These are phyloP conservation scores for Mesopsocus fuscifrons DNA, from an alignment of 2,888 invertebrate genomes.

Conservation along the genomic window DNA sequence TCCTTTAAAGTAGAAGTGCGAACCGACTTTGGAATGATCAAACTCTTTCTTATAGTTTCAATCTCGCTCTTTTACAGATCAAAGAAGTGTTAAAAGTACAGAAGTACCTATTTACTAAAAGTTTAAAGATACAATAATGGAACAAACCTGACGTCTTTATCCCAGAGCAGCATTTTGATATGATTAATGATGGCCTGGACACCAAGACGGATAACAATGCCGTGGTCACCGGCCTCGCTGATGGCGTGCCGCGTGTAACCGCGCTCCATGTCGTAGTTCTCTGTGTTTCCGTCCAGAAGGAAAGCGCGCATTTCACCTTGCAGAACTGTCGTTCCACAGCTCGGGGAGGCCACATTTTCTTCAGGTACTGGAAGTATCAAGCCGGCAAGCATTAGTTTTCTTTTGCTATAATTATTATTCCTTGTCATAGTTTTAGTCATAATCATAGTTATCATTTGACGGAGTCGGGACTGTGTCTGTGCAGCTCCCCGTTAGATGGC, in stretches of 20 bases:
- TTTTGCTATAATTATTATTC: not conserved
- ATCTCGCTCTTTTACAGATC: too few relatives aligned
- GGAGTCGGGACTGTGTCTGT: too few relatives aligned
- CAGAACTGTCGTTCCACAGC: slow-evolving; percentile 68
- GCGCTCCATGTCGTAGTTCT: slow-evolving; percentile 79
- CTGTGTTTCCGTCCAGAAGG: slow-evolving; percentile 74
- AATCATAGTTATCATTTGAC: slow-evolving; percentile 6
- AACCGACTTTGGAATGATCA: too few relatives aligned
- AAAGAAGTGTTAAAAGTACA: too few relatives aligned
- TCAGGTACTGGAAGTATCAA: slow-evolving; percentile 44
- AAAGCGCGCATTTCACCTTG: slow-evolving; percentile 78
- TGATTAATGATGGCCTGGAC: slow-evolving; percentile 84
- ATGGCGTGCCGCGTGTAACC: slow-evolving; percentile 77
- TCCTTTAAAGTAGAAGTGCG: too few relatives aligned
- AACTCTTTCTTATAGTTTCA: too few relatives aligned
- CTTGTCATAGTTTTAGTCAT: too few relatives aligned
- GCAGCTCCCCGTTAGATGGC: too few relatives aligned
- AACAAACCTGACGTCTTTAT: slow-evolving; percentile 57
- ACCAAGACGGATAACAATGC: slow-evolving; percentile 64
- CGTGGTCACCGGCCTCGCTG: slow-evolving; percentile 45
- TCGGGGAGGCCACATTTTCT: slow-evolving; percentile 75
- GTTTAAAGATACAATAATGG: too few relatives aligned
- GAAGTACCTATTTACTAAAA: too few relatives aligned
- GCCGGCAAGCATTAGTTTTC: slow-evolving; percentile 2
- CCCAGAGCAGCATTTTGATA: slow-evolving; percentile 83